Percentiles rank a stretch among this genome's conserved stretches.
Conservation (phyloP, 2,888 invertebrate genomes). For the Corythucha ciliata region DNA sequence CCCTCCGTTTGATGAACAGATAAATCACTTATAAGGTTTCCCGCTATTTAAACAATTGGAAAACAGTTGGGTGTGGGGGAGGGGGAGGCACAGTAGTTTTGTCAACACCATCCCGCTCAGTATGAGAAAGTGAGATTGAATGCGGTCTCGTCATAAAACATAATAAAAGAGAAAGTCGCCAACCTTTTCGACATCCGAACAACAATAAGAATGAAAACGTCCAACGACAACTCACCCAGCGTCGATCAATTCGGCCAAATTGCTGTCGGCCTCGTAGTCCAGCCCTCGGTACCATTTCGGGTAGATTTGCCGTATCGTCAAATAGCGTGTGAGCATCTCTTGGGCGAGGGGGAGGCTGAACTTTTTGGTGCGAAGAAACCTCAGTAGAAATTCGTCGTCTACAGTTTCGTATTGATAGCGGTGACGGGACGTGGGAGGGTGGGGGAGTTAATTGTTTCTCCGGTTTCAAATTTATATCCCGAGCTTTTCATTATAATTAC, state of each 20-base stretch:
- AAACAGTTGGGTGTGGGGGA: no score
- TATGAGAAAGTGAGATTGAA: no score
- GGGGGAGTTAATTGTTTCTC: not conserved
- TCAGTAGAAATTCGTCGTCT: slow-evolving; percentile 66
- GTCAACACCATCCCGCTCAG: no score
- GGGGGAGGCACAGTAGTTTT: no score
- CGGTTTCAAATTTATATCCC: not conserved
- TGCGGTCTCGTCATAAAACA: no score
- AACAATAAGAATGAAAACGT: not conserved
- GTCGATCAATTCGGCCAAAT: slow-evolving; percentile 67
- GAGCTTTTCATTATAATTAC: slow-evolving; percentile 41
- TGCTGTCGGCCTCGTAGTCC: slow-evolving; percentile 68
- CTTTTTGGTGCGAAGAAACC: slow-evolving; percentile 67
- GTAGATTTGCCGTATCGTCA: slow-evolving; percentile 71
- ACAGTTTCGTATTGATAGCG: no score
- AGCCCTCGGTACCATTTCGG: slow-evolving; percentile 78
- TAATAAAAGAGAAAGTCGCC: not conserved
- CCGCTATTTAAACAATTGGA: no score
- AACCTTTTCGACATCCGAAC: no score
- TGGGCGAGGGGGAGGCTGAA: slow-evolving; percentile 69
- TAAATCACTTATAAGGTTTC: no score
- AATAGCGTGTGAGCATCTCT: slow-evolving; percentile 74
- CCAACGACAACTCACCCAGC: slow-evolving; percentile 62
- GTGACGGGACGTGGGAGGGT: not conserved
- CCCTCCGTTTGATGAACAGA: no score